A percentile compares a stretch with the other conserved stretches of the same genome.
Conservation (phyloP, 30 jellyfish, hydroid and myxozoan species). For the Hydra vulgaris region DNA sequence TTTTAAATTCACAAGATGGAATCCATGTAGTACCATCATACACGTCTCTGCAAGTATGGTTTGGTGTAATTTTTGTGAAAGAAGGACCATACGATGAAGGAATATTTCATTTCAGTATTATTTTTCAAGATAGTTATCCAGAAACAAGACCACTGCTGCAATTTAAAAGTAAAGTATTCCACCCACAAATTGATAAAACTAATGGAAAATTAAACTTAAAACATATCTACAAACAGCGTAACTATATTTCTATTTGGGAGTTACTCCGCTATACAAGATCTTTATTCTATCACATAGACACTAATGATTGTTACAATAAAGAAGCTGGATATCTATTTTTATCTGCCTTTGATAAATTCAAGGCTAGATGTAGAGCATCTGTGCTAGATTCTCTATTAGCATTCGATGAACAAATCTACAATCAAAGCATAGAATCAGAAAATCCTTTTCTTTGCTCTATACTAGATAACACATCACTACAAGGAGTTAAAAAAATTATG, state of each 20-base stretch:
- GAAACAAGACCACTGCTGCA: slow-evolving; percentile 51
- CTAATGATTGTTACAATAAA: slow-evolving; percentile 7
- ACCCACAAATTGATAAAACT: slow-evolving; percentile 39
- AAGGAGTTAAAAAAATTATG: slow-evolving; percentile 20
- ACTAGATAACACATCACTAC: slow-evolving; percentile 8
- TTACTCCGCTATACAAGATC: slow-evolving; percentile 36
- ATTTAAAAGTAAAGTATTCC: slow-evolving; percentile 51
- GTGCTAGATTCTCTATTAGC: slow-evolving; percentile 59
- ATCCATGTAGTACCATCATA: slow-evolving; percentile 75
- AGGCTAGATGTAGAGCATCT: slow-evolving; percentile 55
- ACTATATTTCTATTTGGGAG: slow-evolving; percentile 40
- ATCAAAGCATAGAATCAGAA: slow-evolving; percentile 23
- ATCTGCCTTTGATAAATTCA: slow-evolving; percentile 26
- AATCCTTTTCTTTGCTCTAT: slow-evolving; percentile 63
- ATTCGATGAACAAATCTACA: slow-evolving; percentile 44
- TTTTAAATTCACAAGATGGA: slow-evolving; percentile 49
- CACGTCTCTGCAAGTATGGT: slow-evolving; percentile 74
- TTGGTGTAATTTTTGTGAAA: slow-evolving; percentile 66
- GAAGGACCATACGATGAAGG: slow-evolving; percentile 85
- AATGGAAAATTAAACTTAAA: slow-evolving; percentile 47
- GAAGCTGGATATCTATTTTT: slow-evolving; percentile 30
- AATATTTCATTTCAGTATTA: slow-evolving; percentile 59
- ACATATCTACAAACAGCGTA: background rate
- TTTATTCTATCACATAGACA: slow-evolving; percentile 30
- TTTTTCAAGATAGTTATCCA: slow-evolving; percentile 64